Base-by-base conservation (phyloP, 2,797 vertebrate genomes). In the Garrulus glandarius region DNA sequence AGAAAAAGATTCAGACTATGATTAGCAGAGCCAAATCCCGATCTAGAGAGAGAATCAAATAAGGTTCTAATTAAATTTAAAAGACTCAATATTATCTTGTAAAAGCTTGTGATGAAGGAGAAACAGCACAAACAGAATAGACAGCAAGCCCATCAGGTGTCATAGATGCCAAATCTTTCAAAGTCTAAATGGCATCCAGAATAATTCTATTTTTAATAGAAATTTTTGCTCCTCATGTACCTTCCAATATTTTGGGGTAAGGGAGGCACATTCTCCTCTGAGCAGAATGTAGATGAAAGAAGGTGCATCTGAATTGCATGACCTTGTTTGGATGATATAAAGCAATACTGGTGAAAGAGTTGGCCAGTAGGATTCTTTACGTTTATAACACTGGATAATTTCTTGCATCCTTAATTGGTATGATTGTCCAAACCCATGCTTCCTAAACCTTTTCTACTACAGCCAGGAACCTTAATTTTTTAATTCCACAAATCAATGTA, bases 11-110 rank as follows among this genome's bases (percentile, higher is more conserved):
- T 95, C 74, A 92, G 84, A 69, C 39, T 52, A 57, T 44, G 79
- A 89, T 93, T 95, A 95, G 37, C 23, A 79, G 39, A 92, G 36
- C n/a, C 63, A 92, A 68, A 93, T 91, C 83, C 85, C 88, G 63
- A 92, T 87, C 83, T 60, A 94, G 68, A 91, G 93, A 81, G 67
- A 80, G 65, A 95, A 68, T 90, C 30, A 91, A 96, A 94, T 93
- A 78, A 93, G 92, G n/a, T 97, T 95, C 78, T 95, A 94, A 96
- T 96, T 96, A 96, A 94, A 94, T 87, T 94, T 94, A 52, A 91
- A 89, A 94, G 78, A 55, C 55, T 70, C n/a, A 56, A 32, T 74
- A 76, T 72, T 84, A 57, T 90, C 52, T 77, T 88, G 67, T 93
- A 93, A 92, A 92, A 88, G 15, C 16, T 93, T 89, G 23, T 2